phyloP scores from a whole-genome alignment of 2,888 invertebrate genomes.

The Standfussiana lucernea region DNA sequence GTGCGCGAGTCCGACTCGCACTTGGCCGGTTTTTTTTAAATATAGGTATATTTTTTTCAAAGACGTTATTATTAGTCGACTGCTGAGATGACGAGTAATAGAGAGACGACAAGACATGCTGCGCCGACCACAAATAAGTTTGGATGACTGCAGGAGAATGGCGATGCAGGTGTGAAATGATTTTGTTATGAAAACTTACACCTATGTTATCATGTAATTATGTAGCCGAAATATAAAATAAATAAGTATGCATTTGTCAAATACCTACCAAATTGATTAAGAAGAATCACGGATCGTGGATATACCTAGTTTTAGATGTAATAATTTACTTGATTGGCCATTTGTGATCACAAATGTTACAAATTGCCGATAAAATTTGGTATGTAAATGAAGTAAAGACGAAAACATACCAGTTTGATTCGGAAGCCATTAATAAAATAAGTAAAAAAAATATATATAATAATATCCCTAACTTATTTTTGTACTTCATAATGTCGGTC shows the following conservation, averaged over 20 bases:
- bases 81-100: neutral
- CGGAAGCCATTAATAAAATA: slow-evolving; percentile 19
- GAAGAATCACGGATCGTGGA: neutral
- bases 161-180: neutral
- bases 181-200: neutral
- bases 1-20: too few relatives aligned
- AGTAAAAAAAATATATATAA: neutral
- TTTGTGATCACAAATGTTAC: slow-evolving; percentile 32
- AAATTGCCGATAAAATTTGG: slow-evolving; percentile 31
- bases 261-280: slow-evolving; percentile 5
- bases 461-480: slow-evolving; percentile 8
- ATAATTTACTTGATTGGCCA: slow-evolving; percentile 33
- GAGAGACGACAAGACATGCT: neutral
- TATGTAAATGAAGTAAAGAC: slow-evolving; percentile 21
- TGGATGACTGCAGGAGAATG: neutral
- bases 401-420: slow-evolving; percentile 15
- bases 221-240: neutral
- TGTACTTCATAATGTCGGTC: neutral
- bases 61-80: neutral
- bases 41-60: too few relatives aligned
- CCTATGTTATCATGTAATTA: neutral
- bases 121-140: neutral
- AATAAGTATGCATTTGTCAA: neutral
- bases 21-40: too few relatives aligned
- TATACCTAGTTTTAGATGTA: slow-evolving; percentile 8